Conservation (phyloP, 2,888 invertebrate species). For the Ophioninae sp. region DNA sequence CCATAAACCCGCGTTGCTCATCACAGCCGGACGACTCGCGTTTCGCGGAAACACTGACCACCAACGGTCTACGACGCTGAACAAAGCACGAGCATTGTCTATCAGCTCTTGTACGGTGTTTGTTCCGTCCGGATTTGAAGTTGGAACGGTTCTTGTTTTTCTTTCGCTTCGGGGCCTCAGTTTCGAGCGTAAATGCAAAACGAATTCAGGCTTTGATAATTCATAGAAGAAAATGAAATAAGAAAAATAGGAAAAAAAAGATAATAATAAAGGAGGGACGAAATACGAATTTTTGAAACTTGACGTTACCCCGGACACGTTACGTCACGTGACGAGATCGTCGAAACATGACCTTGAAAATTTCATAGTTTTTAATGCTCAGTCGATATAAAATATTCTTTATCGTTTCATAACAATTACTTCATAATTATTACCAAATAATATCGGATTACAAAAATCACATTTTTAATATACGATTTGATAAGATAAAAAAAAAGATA, state of each 20-base stretch:
- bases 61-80: slow-evolving; percentile 16
- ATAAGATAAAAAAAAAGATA: too few relatives aligned
- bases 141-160: not conserved
- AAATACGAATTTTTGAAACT: not conserved
- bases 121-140: not conserved
- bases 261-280: not conserved
- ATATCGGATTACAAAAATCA: too few relatives aligned
- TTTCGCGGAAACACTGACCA: not conserved
- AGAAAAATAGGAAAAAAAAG: not conserved
- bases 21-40: slow-evolving; percentile 22
- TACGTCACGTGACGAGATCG: too few relatives aligned
- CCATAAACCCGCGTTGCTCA: not conserved
- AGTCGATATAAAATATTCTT: not conserved
- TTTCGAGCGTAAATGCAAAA: not conserved
- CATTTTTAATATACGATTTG: not conserved
- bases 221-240: not conserved
- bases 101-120: not conserved
- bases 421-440: not conserved
- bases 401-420: not conserved
- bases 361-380: not conserved
- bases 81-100: not conserved
- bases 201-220: not conserved
- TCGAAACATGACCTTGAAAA: not conserved
- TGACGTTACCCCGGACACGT: not conserved
- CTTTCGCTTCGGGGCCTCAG: not conserved